A percentile compares a stretch with the other conserved stretches of the same genome.
Conservation (phyloP, 2,888 invertebrate species). For the Erebia aethiops region DNA sequence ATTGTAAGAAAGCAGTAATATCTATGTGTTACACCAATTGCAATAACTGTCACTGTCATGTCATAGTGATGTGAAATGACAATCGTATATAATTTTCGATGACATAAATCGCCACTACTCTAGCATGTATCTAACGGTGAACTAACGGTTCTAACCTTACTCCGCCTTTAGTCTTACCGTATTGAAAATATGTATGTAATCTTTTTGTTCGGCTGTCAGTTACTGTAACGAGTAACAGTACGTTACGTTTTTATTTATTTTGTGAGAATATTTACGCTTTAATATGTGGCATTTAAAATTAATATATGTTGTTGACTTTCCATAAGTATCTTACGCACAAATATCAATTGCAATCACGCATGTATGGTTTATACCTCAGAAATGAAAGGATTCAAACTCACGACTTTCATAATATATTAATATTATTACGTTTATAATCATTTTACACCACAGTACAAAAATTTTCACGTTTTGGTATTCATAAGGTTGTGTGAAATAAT, state of each 20-base stretch:
- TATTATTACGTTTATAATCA: too few relatives aligned
- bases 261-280: not conserved
- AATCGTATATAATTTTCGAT: slow-evolving; percentile 13
- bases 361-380: too few relatives aligned
- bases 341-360: too few relatives aligned
- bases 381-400: too few relatives aligned
- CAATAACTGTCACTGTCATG: slow-evolving; percentile 5
- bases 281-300: not conserved
- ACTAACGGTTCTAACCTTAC: slow-evolving; percentile 1
- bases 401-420: too few relatives aligned
- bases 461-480: too few relatives aligned
- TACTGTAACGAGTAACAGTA: not conserved
- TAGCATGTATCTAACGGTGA: slow-evolving; percentile 2
- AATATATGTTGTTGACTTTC: too few relatives aligned
- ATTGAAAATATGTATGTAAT: slow-evolving; percentile 17
- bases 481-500: too few relatives aligned
- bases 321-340: too few relatives aligned
- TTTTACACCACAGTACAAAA: too few relatives aligned
- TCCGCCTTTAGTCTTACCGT: slow-evolving; percentile 6
- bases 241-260: not conserved
- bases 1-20: not conserved
- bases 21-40: not conserved
- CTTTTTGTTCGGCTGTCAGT: slow-evolving; percentile 8
- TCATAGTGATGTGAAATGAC: slow-evolving; percentile 5
- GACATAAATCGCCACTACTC: not conserved